Percentiles rank a stretch among this genome's conserved stretches.
These are phyloP conservation scores for Ormyrus nitidulus DNA, from an alignment of 2,888 invertebrate species.

Conservation along the genomic window DNA sequence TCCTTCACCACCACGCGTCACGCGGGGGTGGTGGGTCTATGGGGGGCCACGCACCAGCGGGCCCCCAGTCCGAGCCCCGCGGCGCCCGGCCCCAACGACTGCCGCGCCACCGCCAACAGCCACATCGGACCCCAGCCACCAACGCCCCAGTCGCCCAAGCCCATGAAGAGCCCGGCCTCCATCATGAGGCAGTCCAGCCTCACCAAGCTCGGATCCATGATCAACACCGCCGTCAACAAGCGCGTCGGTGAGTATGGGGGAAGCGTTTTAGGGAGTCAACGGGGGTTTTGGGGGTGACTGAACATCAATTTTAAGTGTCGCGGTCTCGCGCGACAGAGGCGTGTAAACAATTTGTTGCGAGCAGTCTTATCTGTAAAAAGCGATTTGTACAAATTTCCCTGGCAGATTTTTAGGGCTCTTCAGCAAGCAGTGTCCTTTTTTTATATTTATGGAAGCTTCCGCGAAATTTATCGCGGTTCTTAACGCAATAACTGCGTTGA, in stretches of 20 bases:
- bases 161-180: conserved; percentile 74
- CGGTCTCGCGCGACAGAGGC: too few relatives aligned
- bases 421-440: too few relatives aligned
- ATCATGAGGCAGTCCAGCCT: conserved; percentile 81
- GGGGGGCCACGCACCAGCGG: conserved; percentile 75
- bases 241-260: conserved; percentile 72
- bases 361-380: too few relatives aligned
- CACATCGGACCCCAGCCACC: conserved; percentile 65
- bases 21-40: conserved; percentile 74
- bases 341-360: too few relatives aligned
- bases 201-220: conserved; percentile 80
- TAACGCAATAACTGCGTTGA: too few relatives aligned
- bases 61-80: conserved; percentile 70
- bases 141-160: conserved; percentile 60
- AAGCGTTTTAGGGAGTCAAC: too few relatives aligned
- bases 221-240: conserved; percentile 79
- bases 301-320: too few relatives aligned
- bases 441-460: too few relatives aligned
- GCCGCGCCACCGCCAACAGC: conserved; percentile 62
- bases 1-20: conserved; percentile 70
- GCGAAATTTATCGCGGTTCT: too few relatives aligned
- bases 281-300: too few relatives aligned
- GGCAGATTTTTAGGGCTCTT: too few relatives aligned
- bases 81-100: conserved; percentile 65
- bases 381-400: too few relatives aligned